A percentile compares a stretch with the other conserved stretches of the same genome.
Evolutionary conservation across 2,797 vertebrate species (phyloP).

Genomic region (Enteromius treurensis): DNA sequence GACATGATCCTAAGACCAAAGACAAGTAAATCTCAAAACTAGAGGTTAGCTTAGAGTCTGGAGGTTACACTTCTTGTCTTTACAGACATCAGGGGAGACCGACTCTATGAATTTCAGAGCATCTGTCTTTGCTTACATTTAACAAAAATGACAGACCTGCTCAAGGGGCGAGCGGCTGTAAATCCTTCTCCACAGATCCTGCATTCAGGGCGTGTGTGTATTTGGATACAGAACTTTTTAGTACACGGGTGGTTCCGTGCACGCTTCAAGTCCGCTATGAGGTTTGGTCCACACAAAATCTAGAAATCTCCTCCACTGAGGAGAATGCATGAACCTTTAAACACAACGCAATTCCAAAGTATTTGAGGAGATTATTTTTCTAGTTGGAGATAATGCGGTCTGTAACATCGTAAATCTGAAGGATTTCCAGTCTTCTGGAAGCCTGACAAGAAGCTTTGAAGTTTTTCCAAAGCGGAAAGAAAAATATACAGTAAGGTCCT

Average conservation of each 20-base stretch:
- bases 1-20: constrained; percentile 7
- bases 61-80: constrained; percentile 24
- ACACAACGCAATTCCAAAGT: constrained; percentile 22
- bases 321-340: constrained; percentile 20
- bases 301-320: constrained; percentile 17
- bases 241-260: neutral
- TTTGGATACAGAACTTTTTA: constrained; percentile 1
- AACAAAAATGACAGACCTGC: constrained; percentile 35
- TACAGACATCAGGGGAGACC: constrained; percentile 27
- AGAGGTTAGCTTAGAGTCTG: neutral
- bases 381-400: constrained; percentile 39
- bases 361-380: constrained; percentile 44
- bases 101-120: constrained; percentile 27
- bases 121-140: constrained; percentile 27
- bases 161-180: neutral
- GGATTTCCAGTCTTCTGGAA: constrained; percentile 36
- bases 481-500: constrained; percentile 41
- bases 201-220: constrained; percentile 14
- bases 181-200: constrained; percentile 31
- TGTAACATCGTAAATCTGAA: constrained; percentile 27
- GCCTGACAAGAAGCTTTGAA: constrained; percentile 35
- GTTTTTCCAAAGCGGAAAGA: constrained; percentile 38
- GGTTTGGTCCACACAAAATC: neutral
- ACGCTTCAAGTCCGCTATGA: constrained; percentile 5
- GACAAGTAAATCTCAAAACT: constrained; percentile 21